Evolutionary conservation across 2,888 invertebrate species (phyloP).

Genomic region (Allophyes oxyacanthae): DNA sequence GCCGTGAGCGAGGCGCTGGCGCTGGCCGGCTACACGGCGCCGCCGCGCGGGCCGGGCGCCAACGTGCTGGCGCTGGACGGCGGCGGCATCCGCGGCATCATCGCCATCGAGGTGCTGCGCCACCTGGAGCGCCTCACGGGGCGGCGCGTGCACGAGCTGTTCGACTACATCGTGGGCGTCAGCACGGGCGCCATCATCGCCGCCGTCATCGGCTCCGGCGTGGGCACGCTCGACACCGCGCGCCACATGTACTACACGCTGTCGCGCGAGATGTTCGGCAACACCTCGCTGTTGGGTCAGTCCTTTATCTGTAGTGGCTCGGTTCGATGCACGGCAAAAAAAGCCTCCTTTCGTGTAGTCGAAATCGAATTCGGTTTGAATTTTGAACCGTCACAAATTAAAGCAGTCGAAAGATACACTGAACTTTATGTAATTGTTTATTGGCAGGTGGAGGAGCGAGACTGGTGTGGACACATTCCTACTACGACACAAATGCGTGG

Average conservation of each 20-base stretch:
- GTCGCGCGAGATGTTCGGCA: constrained; percentile 84
- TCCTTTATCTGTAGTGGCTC: no score
- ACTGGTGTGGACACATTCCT: constrained; percentile 95
- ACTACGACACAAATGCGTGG: constrained; percentile 96
- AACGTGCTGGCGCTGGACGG: constrained; percentile 96
- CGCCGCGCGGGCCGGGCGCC: constrained; percentile 92
- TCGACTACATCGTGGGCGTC: constrained; percentile 96
- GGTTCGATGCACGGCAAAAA: no score
- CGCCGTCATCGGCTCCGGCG: constrained; percentile 91
- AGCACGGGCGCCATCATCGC: constrained; percentile 95
- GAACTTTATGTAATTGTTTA: no score
- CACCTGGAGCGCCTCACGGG: constrained; percentile 93
- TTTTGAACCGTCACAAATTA: no score
- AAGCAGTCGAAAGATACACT: no score
- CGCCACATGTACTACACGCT: constrained; percentile 79
- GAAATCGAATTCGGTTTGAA: no score
- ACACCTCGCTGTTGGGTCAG: constrained; percentile 74
- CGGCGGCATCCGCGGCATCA: constrained; percentile 96
- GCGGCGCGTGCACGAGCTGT: constrained; percentile 92
- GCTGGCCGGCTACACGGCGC: constrained; percentile 92
- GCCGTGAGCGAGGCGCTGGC: constrained; percentile 87
- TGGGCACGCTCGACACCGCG: constrained; percentile 78
- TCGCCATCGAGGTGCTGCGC: constrained; percentile 94
- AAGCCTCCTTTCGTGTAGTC: no score
- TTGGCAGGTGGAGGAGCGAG: constrained; percentile 90